phyloP scores from a whole-genome alignment of 2,797 vertebrate genomes.

The Melanotaenia parkinsoni region DNA sequence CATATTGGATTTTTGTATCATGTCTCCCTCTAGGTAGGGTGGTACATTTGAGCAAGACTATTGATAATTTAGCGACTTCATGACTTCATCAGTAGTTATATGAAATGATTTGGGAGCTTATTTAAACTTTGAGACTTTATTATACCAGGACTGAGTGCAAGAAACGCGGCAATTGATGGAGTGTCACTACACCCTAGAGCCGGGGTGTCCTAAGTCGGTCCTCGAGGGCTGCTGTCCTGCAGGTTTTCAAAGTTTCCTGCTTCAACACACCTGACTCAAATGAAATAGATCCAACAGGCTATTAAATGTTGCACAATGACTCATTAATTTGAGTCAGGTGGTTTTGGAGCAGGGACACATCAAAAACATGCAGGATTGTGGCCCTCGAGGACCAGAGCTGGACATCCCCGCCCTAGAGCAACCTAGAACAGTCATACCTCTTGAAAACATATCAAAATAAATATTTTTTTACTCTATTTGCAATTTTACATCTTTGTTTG shows the following conservation, averaged over 20 bases:
- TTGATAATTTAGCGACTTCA: slow-evolving; percentile 51
- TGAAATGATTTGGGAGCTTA: slow-evolving; percentile 38
- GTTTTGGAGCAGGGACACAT: too few species aligned
- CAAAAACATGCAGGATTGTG: too few species aligned
- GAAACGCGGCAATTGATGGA: not conserved
- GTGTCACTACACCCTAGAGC: not conserved
- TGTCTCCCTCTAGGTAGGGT: slow-evolving; percentile 24
- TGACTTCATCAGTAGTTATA: slow-evolving; percentile 31
- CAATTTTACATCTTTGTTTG: not conserved
- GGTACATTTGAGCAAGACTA: slow-evolving; percentile 51
- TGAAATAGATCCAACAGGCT: too few species aligned
- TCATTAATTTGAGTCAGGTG: too few species aligned
- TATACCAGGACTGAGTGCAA: slow-evolving; percentile 11
- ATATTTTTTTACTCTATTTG: slow-evolving; percentile 4
- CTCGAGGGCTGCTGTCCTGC: too few species aligned
- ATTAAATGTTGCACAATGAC: too few species aligned
- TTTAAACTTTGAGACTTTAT: slow-evolving; percentile 37
- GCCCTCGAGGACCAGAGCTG: too few species aligned
- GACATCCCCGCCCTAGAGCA: not conserved
- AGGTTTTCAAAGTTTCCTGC: too few species aligned
- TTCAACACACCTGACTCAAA: too few species aligned
- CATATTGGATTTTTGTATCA: slow-evolving; percentile 54
- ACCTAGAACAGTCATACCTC: not conserved
- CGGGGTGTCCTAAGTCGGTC: too few species aligned
- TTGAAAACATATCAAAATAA: slow-evolving; percentile 24